A percentile compares a stretch with the other conserved stretches of the same genome.
Conservation (phyloP, 1,140 invertebrate genomes). For the Drepana arcuata region DNA sequence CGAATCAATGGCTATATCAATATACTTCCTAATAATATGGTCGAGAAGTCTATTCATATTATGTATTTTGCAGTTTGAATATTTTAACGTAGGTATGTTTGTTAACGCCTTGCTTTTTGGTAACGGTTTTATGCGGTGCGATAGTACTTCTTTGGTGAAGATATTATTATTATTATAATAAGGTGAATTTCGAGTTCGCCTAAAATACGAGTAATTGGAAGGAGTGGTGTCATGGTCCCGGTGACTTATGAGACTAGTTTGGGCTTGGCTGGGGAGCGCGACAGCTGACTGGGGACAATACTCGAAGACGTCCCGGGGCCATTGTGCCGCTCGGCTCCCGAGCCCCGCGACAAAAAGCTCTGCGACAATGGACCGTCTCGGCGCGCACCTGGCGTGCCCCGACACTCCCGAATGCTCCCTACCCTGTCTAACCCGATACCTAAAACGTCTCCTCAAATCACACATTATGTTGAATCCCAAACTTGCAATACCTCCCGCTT, state of each 20-base stretch:
- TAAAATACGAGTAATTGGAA: too few relatives aligned
- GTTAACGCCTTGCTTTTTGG: too few relatives aligned
- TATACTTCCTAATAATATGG: too few relatives aligned
- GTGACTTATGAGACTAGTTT: slow-evolving; percentile 34
- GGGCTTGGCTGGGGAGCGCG: slow-evolving; percentile 29
- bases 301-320: slow-evolving; percentile 61
- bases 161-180: too few relatives aligned
- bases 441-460: slow-evolving; percentile 23
- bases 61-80: too few relatives aligned
- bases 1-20: too few relatives aligned
- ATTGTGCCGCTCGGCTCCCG: slow-evolving; percentile 43
- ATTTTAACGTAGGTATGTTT: too few relatives aligned
- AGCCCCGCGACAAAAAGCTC: slow-evolving; percentile 34
- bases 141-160: too few relatives aligned
- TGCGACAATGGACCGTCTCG: slow-evolving; percentile 44
- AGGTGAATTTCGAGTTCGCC: too few relatives aligned
- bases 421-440: slow-evolving; percentile 45
- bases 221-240: too few relatives aligned
- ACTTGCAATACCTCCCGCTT: slow-evolving; percentile 20
- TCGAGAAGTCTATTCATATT: too few relatives aligned
- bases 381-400: slow-evolving; percentile 52
- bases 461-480: slow-evolving; percentile 11
- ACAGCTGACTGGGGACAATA: slow-evolving; percentile 62
- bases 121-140: too few relatives aligned
- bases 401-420: slow-evolving; percentile 21